Percentiles rank a stretch among this genome's conserved stretches.
Conservation (phyloP, 2,113 vertebrate species). For the Paralichthys olivaceus region DNA sequence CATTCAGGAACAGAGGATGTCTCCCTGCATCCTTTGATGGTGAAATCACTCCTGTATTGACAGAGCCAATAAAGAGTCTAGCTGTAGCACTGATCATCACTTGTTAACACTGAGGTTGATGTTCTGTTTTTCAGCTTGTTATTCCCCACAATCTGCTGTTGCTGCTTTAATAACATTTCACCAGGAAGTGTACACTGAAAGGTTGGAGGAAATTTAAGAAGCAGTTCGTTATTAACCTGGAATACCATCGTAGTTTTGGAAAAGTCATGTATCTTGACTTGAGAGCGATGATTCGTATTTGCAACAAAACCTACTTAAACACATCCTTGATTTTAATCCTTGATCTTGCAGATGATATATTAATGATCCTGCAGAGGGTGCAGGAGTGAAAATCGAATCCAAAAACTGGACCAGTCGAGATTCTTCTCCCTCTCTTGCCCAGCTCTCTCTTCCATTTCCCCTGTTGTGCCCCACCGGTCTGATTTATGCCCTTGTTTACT, state of each 20-base stretch:
- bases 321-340: neutral
- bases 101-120: neutral
- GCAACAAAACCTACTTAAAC: no score
- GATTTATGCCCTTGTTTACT: slow-evolving; percentile 60
- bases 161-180: neutral
- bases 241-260: no score
- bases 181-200: neutral
- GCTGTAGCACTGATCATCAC: slow-evolving; percentile 36
- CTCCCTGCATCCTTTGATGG: neutral
- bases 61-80: neutral
- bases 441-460: slow-evolving; percentile 41
- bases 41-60: neutral
- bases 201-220: no score
- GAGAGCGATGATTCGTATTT: no score
- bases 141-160: neutral
- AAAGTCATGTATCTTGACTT: no score
- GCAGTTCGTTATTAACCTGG: no score
- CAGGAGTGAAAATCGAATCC: neutral
- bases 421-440: slow-evolving; percentile 16
- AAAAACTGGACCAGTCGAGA: slow-evolving; percentile 1
- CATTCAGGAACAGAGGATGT: slow-evolving; percentile 15
- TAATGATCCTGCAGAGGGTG: neutral
- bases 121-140: neutral
- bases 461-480: slow-evolving; percentile 37
- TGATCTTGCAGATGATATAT: neutral